Evolutionary conservation across 2,797 vertebrate genomes (phyloP).

Genomic region (Danio tinwini): DNA sequence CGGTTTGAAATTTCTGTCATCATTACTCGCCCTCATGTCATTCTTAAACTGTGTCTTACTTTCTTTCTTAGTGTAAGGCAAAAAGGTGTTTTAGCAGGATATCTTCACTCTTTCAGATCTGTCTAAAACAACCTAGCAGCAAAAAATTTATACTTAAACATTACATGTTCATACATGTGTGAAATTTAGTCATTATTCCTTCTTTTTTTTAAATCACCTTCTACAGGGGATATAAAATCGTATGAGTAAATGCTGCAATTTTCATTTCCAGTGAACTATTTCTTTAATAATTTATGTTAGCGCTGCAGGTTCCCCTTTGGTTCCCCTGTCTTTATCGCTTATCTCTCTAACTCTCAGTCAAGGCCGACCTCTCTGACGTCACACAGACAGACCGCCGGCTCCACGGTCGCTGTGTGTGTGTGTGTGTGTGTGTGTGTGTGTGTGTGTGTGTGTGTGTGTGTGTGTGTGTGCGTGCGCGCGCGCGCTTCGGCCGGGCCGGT

Average conservation of each 20-base stretch:
- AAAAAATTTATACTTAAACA: neutral
- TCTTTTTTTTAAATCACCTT: neutral
- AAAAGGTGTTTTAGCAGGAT: neutral
- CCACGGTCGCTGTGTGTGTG: constrained; percentile 23
- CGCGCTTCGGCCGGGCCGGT: constrained; percentile 48
- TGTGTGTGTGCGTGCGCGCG: constrained; percentile 33
- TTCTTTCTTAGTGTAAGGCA: neutral
- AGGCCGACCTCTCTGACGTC: constrained; percentile 45
- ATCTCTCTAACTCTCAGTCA: constrained; percentile 27
- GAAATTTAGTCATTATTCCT: neutral
- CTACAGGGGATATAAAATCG: neutral
- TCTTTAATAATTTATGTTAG: neutral
- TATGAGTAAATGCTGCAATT: neutral
- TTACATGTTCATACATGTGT: no score
- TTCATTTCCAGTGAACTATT: neutral
- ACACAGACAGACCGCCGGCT: constrained; percentile 37
- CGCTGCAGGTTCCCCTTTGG: neutral
- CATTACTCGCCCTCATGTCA: neutral
- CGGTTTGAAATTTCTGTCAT: neutral
- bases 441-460: constrained; percentile 40
- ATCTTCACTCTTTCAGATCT: neutral
- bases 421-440: constrained; percentile 32
- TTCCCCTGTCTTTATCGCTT: neutral
- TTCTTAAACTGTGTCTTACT: neutral
- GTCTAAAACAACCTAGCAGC: neutral